Conservation (phyloP, 2,113 vertebrate species). For the Cygnus buccinator region DNA sequence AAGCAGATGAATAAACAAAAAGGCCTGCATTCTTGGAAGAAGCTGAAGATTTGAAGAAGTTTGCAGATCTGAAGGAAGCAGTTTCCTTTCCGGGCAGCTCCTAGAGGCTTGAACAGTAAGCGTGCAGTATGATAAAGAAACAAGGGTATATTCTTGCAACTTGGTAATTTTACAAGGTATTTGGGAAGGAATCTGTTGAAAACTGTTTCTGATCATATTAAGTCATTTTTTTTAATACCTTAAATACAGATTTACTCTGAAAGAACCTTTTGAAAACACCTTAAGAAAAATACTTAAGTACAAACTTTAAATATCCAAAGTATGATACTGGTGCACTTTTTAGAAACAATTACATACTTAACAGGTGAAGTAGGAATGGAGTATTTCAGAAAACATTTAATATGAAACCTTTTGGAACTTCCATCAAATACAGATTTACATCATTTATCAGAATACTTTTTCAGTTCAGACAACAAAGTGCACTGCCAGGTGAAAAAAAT, state of each 20-base stretch:
- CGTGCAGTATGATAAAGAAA: background rate
- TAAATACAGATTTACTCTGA: slow-evolving; percentile 16
- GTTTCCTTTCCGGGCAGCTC: background rate
- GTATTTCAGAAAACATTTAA: slow-evolving; percentile 71
- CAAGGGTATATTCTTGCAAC: background rate
- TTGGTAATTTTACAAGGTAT: background rate
- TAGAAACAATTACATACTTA: slow-evolving; percentile 57
- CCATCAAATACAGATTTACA: slow-evolving; percentile 63
- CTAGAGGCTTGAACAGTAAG: background rate
- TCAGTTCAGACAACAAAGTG: slow-evolving; percentile 61
- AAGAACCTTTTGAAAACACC: slow-evolving; percentile 32
- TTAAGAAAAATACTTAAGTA: slow-evolving; percentile 17
- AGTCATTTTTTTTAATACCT: background rate
- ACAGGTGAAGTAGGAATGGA: slow-evolving; percentile 60
- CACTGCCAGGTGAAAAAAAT: slow-evolving; percentile 41
- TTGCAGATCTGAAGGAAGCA: background rate
- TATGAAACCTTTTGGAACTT: slow-evolving; percentile 67
- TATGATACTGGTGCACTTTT: slow-evolving; percentile 27
- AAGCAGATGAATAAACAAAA: background rate
- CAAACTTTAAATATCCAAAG: slow-evolving; percentile 36
- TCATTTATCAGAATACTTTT: slow-evolving; percentile 56
- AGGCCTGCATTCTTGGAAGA: background rate
- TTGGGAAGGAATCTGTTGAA: slow-evolving; percentile 38
- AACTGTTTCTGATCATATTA: background rate
- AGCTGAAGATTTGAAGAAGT: background rate